Conservation (phyloP, 2,888 invertebrate genomes). For the Podabrus alpinus region DNA sequence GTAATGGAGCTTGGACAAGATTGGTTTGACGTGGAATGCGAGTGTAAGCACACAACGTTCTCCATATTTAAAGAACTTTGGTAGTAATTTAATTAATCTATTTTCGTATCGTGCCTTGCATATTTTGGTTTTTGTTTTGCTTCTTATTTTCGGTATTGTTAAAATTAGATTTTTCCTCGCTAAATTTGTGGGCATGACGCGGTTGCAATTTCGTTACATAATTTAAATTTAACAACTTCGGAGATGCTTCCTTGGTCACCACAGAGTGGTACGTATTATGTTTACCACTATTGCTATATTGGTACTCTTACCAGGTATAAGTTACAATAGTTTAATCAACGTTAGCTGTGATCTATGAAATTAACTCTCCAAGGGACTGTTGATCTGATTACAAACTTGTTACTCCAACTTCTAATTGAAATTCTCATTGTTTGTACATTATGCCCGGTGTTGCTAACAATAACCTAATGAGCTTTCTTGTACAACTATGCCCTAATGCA, state of each 20-base stretch:
- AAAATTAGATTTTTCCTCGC: neutral
- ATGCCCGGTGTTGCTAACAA: neutral
- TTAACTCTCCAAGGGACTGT: neutral
- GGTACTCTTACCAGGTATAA: neutral
- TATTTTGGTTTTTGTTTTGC: conserved; percentile 3
- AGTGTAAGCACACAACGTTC: neutral
- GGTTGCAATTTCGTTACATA: neutral
- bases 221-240: neutral
- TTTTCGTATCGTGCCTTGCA: conserved; percentile 9
- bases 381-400: neutral
- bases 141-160: neutral
- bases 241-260: neutral
- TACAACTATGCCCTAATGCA: neutral
- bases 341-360: neutral
- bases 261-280: too few relatives aligned
- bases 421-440: neutral
- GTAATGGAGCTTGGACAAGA: conserved; percentile 11
- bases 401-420: neutral
- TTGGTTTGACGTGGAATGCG: conserved; percentile 6
- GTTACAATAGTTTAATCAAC: neutral
- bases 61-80: conserved; percentile 6
- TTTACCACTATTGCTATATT: too few relatives aligned
- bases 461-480: neutral
- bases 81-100: conserved; percentile 6
- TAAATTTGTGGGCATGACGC: neutral